phyloP scores from a whole-genome alignment of 2,888 invertebrate genomes.

The Thalpophila matura region DNA sequence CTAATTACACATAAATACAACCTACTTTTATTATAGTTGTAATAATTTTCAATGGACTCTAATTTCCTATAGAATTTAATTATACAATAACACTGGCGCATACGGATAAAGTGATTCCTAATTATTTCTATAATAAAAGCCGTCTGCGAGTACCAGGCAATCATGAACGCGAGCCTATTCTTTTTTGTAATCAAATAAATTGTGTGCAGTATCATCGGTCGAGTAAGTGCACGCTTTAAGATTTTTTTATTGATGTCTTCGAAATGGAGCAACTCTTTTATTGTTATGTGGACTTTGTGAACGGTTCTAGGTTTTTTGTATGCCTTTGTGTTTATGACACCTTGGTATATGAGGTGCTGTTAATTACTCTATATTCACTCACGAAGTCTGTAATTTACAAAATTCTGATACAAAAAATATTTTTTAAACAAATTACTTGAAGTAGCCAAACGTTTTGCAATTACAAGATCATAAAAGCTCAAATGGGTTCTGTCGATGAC shows the following conservation, averaged over 20 bases:
- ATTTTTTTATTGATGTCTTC: constrained; percentile 25
- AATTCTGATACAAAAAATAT: background rate
- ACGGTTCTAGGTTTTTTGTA: constrained; percentile 21
- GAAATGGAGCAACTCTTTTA: constrained; percentile 40
- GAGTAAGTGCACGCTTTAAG: constrained; percentile 19
- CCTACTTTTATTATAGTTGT: background rate
- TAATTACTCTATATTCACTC: constrained; percentile 2
- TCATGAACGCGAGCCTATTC: constrained; percentile 24
- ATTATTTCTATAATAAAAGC: constrained; percentile 30
- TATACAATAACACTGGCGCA: background rate
- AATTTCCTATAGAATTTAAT: constrained; percentile 5
- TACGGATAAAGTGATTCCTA: background rate
- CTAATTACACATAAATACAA: background rate
- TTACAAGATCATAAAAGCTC: constrained; percentile 38
- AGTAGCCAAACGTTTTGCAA: constrained; percentile 21
- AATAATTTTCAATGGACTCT: constrained; percentile 2
- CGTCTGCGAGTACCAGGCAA: constrained; percentile 28
- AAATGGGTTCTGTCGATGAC: constrained; percentile 23
- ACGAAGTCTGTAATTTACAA: background rate
- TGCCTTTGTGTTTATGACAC: constrained; percentile 16
- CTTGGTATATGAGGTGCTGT: constrained; percentile 6
- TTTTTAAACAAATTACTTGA: constrained; percentile 5
- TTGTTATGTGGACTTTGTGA: constrained; percentile 25
- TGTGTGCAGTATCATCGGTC: constrained; percentile 16
- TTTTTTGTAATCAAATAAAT: constrained; percentile 46